These are phyloP conservation scores for Cylloceria caligata DNA, from an alignment of 2,888 invertebrate genomes.

Conservation along the genomic window DNA sequence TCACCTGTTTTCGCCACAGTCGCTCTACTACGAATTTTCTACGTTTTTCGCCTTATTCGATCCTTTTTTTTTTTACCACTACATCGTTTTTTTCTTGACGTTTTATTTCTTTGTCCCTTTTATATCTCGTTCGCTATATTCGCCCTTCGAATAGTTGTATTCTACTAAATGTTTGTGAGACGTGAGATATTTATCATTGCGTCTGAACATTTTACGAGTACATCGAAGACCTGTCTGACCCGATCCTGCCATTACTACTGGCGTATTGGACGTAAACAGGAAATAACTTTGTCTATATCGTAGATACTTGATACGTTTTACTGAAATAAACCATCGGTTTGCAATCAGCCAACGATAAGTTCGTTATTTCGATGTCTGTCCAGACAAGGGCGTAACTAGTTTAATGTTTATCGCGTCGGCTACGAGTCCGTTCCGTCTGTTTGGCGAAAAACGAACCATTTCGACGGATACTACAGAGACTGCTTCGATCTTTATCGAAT, in stretches of 20 bases:
- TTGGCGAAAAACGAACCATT: not conserved
- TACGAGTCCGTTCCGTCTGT: too few relatives aligned
- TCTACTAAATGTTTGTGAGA: constrained; percentile 2
- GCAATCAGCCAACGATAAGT: not conserved
- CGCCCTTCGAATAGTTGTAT: not conserved
- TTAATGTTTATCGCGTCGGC: not conserved
- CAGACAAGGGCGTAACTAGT: not conserved
- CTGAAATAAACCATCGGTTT: not conserved
- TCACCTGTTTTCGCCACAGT: not conserved
- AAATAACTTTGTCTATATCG: not conserved
- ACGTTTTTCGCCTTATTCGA: constrained; percentile 3
- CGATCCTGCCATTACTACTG: constrained; percentile 2
- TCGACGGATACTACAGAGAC: not conserved
- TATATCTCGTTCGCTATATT: not conserved
- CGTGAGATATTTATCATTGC: constrained; percentile 5
- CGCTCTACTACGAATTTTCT: constrained; percentile 8
- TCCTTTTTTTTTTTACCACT: not conserved
- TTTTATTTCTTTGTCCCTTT: not conserved
- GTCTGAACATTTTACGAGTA: not conserved
- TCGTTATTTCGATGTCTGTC: not conserved
- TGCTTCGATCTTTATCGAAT: not conserved
- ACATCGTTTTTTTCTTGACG: not conserved
- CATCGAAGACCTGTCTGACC: not conserved
- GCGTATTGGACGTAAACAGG: not conserved
- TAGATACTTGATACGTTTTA: not conserved